These are phyloP conservation scores for Cosmia trapezina DNA, from an alignment of 2,888 invertebrate species.

Conservation along the genomic window DNA sequence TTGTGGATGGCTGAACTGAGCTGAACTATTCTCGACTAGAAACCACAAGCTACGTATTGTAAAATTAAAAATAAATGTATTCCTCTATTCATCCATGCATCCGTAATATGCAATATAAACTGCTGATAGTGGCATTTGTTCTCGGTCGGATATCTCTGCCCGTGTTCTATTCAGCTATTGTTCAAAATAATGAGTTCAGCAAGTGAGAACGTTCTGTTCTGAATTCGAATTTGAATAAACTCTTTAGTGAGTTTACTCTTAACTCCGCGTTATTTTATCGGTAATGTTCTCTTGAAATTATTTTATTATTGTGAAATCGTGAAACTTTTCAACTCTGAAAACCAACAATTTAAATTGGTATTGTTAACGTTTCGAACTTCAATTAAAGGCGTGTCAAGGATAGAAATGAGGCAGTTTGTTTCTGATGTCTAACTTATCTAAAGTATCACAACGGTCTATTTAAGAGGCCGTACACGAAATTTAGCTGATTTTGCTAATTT, in stretches of 20 bases:
- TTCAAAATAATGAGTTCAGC: conserved; percentile 46
- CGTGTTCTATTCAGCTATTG: conserved; percentile 34
- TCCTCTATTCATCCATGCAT: conserved; percentile 18
- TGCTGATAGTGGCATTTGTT: conserved; percentile 25
- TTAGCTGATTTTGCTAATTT: too few species aligned
- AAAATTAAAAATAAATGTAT: conserved; percentile 33
- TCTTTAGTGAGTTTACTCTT: neutral
- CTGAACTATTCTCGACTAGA: conserved; percentile 4
- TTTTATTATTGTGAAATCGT: neutral
- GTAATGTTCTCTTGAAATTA: neutral
- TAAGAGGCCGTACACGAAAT: too few species aligned
- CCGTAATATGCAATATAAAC: conserved; percentile 30
- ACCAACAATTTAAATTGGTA: neutral
- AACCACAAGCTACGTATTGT: conserved; percentile 2
- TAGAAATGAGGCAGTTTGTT: neutral
- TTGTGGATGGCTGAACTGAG: neutral
- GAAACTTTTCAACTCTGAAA: neutral
- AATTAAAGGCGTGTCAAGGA: neutral
- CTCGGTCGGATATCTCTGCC: conserved; percentile 26
- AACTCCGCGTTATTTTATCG: neutral
- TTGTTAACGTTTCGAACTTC: neutral
- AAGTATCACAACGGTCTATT: neutral
- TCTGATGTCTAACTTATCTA: neutral
- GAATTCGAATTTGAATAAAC: conserved; percentile 10
- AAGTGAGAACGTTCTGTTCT: conserved; percentile 23